Evolutionary conservation across 30 jellyfish, hydroid and myxozoan genomes (phyloP).

Genomic region (Chrysaora quinquecirrha): DNA sequence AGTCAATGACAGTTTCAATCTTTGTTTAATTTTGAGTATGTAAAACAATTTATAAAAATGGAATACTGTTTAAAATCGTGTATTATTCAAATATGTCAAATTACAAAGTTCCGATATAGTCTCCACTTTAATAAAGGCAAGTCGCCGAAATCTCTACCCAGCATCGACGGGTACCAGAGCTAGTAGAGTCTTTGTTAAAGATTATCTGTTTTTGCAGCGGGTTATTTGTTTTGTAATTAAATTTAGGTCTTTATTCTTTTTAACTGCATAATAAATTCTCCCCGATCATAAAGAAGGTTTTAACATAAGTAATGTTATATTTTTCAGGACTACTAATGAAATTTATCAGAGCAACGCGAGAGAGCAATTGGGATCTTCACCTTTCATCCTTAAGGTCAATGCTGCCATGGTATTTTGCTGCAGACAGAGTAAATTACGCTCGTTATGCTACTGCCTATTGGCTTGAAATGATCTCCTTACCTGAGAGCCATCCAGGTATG

Average conservation of each 20-base stretch:
- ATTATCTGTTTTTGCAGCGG: no score
- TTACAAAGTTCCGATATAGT: no score
- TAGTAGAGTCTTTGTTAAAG: no score
- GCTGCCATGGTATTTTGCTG: conserved; percentile 46
- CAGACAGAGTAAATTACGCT: conserved; percentile 10
- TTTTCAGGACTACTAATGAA: background rate
- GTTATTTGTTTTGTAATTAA: no score
- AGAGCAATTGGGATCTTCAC: conserved; percentile 45
- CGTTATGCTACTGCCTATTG: conserved; percentile 39
- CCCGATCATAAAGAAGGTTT: no score
- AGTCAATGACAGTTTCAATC: background rate
- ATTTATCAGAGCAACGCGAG: conserved; percentile 22
- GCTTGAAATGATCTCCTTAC: conserved; percentile 30
- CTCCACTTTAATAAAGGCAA: no score
- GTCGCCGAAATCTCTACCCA: no score
- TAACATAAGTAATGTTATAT: background rate
- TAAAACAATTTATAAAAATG: background rate
- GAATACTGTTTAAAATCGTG: no score
- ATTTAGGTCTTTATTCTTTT: no score
- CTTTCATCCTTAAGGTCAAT: conserved; percentile 21
- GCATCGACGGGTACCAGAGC: no score
- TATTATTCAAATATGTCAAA: no score
- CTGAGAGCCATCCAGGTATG: conserved; percentile 45
- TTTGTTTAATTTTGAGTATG: background rate
- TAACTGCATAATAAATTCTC: no score